A percentile compares a stretch with the other conserved stretches of the same genome.
Evolutionary conservation across 2,888 invertebrate species (phyloP).

Genomic region (Lordiphosa fenestrarum): DNA sequence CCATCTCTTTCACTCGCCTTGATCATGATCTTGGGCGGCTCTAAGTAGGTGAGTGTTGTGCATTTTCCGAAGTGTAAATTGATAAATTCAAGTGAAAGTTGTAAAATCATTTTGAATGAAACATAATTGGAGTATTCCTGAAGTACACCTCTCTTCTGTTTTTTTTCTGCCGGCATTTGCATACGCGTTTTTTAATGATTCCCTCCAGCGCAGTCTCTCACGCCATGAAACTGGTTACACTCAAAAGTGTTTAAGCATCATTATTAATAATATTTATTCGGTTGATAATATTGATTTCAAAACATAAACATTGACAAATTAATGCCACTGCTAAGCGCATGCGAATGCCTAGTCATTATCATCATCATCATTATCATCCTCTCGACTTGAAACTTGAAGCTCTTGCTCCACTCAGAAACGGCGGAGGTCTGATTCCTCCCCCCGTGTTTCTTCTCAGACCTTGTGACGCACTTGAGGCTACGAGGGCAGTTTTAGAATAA

Average conservation of each 20-base stretch:
- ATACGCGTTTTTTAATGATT: slow-evolving; percentile 39
- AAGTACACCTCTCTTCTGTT: slow-evolving; percentile 33
- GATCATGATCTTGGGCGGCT: slow-evolving; percentile 18
- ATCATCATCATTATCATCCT: slow-evolving; percentile 41
- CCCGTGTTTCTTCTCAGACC: slow-evolving; percentile 38
- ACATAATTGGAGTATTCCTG: slow-evolving; percentile 8
- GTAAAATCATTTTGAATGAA: background rate
- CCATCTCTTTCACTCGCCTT: background rate
- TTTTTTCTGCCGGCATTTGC: slow-evolving; percentile 28
- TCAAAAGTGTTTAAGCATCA: slow-evolving; percentile 43
- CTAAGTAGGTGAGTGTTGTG: slow-evolving; percentile 1
- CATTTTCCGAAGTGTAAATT: too few species aligned
- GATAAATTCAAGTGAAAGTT: slow-evolving; percentile 2
- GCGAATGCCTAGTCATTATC: slow-evolving; percentile 33
- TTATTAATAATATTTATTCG: slow-evolving; percentile 55
- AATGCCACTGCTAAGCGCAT: slow-evolving; percentile 47
- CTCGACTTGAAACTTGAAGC: slow-evolving; percentile 48
- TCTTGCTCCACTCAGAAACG: slow-evolving; percentile 29
- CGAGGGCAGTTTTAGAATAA: too few species aligned
- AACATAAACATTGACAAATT: slow-evolving; percentile 70
- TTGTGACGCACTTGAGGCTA: slow-evolving; percentile 48
- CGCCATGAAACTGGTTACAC: slow-evolving; percentile 11
- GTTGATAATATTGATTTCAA: slow-evolving; percentile 62
- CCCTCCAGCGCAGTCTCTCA: slow-evolving; percentile 3
- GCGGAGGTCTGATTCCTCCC: slow-evolving; percentile 30